Evolutionary conservation across 2,888 invertebrate species (phyloP).

Genomic region (Drosophila fungiperda): DNA sequence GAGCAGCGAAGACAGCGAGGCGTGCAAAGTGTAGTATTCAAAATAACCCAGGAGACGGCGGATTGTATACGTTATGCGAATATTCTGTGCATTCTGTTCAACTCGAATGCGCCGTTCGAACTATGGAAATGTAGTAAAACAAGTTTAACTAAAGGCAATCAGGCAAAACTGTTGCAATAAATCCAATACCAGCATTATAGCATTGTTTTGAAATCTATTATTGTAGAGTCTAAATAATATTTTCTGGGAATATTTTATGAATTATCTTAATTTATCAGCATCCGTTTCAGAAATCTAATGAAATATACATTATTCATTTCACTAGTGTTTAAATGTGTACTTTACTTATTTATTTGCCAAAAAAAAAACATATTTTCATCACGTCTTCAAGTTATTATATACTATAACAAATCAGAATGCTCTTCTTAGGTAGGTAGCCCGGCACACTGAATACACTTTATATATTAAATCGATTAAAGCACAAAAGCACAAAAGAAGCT

Average conservation of each 20-base stretch:
- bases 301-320: no score
- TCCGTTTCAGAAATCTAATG: no score
- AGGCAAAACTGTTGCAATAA: slow-evolving; percentile 2
- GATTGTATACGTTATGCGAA: slow-evolving; percentile 37
- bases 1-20: slow-evolving; percentile 5
- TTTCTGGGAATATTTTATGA: neutral
- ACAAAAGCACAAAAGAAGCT: neutral
- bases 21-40: neutral
- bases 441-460: neutral
- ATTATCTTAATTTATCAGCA: neutral
- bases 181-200: neutral
- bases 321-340: no score
- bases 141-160: slow-evolving; percentile 30
- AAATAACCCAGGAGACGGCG: neutral
- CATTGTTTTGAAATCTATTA: slow-evolving; percentile 12
- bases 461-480: neutral
- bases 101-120: slow-evolving; percentile 6
- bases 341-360: no score
- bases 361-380: no score
- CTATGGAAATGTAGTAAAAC: slow-evolving; percentile 15
- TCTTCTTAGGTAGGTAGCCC: neutral
- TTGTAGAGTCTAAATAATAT: neutral
- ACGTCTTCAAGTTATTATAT: neutral
- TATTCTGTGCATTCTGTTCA: slow-evolving; percentile 18
- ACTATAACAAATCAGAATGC: neutral